A percentile compares a stretch with the other conserved stretches of the same genome.
These are phyloP conservation scores for Spinus pinus DNA, from an alignment of 2,797 vertebrate genomes.

Conservation along the genomic window DNA sequence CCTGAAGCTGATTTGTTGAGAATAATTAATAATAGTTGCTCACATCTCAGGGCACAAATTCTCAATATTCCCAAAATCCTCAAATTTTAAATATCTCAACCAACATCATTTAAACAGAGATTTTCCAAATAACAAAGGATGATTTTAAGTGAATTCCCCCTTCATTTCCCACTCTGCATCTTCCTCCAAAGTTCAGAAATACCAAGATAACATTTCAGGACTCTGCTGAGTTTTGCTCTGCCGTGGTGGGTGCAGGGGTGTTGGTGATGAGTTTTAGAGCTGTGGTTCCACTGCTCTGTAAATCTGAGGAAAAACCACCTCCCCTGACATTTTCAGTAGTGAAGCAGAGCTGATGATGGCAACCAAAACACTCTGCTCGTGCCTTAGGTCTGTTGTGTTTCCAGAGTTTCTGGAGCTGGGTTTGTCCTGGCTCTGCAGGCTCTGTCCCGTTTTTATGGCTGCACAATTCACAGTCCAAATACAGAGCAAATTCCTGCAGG, in stretches of 20 bases:
- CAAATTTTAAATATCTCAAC: not conserved
- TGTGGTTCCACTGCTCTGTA: not conserved
- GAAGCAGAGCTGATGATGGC: not conserved
- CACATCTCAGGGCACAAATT: not conserved
- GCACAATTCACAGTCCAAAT: not conserved
- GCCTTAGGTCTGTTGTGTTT: not conserved
- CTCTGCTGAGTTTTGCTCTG: not conserved
- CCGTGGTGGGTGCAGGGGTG: not conserved
- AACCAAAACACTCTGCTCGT: not conserved
- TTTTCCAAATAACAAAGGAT: not conserved
- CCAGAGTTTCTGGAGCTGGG: accelerated
- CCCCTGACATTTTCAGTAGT: not conserved
- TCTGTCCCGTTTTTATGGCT: not conserved
- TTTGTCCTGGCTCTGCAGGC: not conserved
- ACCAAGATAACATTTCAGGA: not conserved
- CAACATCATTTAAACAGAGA: not conserved
- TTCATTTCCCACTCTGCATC: not conserved
- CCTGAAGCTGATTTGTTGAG: not conserved
- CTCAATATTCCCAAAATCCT: not conserved
- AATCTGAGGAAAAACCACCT: not conserved
- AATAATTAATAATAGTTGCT: not conserved
- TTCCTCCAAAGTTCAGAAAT: not conserved
- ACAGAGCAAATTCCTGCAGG: not conserved
- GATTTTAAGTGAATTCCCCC: not conserved
- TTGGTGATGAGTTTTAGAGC: not conserved